phyloP scores from a whole-genome alignment of 30 jellyfish, hydroid and myxozoan species.

The Aurelia sp. region DNA sequence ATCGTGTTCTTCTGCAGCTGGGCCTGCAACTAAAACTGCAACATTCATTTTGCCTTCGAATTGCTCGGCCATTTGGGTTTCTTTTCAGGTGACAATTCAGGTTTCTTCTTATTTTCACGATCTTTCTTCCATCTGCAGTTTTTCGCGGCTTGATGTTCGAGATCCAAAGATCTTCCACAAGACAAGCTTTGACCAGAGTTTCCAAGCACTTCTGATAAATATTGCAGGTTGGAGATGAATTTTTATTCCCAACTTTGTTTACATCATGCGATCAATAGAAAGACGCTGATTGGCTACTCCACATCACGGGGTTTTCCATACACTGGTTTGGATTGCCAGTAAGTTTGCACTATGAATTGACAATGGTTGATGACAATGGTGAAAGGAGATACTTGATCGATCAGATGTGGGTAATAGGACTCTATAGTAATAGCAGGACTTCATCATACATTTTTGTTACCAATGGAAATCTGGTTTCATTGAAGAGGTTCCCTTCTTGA shows the following conservation, averaged over 20 bases:
- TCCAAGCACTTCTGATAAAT: slow-evolving; percentile 2
- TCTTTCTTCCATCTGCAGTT: slow-evolving; percentile 19
- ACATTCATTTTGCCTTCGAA: slow-evolving; percentile 8
- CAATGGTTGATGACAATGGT: too few species aligned
- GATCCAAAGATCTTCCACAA: background rate
- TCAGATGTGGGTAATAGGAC: too few species aligned
- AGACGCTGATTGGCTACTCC: slow-evolving; percentile 51
- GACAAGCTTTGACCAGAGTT: background rate
- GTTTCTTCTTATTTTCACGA: background rate
- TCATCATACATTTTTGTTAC: too few species aligned
- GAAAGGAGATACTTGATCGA: too few species aligned
- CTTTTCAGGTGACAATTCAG: background rate
- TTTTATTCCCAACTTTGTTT: slow-evolving; percentile 35
- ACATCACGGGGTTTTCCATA: slow-evolving; percentile 51
- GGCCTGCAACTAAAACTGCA: slow-evolving; percentile 69
- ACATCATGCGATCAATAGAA: slow-evolving; percentile 41
- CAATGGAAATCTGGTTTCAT: too few species aligned
- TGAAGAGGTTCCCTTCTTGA: too few species aligned
- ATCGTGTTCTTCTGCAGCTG: slow-evolving; percentile 45
- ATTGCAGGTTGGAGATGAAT: slow-evolving; percentile 17
- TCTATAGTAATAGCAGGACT: too few species aligned
- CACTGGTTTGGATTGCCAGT: background rate
- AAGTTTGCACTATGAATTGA: too few species aligned
- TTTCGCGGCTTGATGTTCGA: background rate
- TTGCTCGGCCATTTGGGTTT: slow-evolving; percentile 7